Evolutionary conservation across 2,888 invertebrate genomes (phyloP).

Genomic region (Odontocolon sp.): DNA sequence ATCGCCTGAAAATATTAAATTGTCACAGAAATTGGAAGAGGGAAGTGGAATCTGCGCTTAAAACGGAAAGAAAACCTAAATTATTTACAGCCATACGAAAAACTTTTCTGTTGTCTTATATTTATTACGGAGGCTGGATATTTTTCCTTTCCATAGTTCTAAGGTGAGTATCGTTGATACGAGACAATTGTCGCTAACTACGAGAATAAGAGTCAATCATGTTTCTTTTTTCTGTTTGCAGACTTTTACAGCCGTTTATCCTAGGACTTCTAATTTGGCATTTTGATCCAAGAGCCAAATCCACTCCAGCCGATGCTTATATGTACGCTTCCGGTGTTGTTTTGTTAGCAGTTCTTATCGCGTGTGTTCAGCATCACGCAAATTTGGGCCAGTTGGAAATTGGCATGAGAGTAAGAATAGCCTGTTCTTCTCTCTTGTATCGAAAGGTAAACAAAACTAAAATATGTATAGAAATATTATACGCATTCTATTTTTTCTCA

Average conservation of each 20-base stretch:
- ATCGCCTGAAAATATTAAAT: neutral
- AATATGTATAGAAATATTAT: neutral
- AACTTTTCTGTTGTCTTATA: slow-evolving; percentile 84
- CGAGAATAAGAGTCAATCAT: neutral
- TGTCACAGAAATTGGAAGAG: slow-evolving; percentile 83
- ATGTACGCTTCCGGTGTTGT: slow-evolving; percentile 86
- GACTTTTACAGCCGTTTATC: slow-evolving; percentile 85
- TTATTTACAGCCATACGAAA: slow-evolving; percentile 84
- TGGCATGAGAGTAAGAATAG: slow-evolving; percentile 90
- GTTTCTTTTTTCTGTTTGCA: slow-evolving; percentile 73
- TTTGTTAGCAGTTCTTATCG: slow-evolving; percentile 83
- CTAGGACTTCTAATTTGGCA: slow-evolving; percentile 85
- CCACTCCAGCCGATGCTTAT: slow-evolving; percentile 84
- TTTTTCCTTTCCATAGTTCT: slow-evolving; percentile 84
- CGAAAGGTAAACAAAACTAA: slow-evolving; percentile 85
- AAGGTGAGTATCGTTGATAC: slow-evolving; percentile 79
- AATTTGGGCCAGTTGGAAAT: slow-evolving; percentile 84
- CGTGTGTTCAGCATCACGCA: slow-evolving; percentile 86
- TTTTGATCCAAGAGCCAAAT: slow-evolving; percentile 83
- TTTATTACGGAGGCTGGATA: slow-evolving; percentile 84
- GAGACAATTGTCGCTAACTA: neutral
- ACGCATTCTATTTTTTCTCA: neutral
- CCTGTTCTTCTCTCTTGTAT: slow-evolving; percentile 90
- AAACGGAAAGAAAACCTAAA: slow-evolving; percentile 83
- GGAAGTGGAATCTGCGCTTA: slow-evolving; percentile 82